phyloP scores from a whole-genome alignment of 1,140 invertebrate species.

The Battus philenor region DNA sequence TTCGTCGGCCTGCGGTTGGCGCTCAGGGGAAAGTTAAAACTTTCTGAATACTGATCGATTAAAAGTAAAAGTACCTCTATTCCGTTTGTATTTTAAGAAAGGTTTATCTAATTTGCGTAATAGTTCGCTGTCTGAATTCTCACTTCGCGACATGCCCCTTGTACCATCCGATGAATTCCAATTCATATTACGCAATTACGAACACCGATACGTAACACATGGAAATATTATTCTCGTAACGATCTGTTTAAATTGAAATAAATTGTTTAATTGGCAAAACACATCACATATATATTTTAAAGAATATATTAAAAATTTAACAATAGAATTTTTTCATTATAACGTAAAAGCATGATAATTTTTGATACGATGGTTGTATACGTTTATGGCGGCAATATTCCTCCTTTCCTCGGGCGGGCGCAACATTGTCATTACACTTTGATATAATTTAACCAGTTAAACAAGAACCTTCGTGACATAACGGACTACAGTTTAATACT shows the following conservation, averaged over 20 bases:
- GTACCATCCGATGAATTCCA: constrained; percentile 26
- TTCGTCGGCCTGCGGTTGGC: background rate
- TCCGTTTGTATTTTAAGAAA: constrained; percentile 34
- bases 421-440: constrained; percentile 49
- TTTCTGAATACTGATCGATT: constrained; percentile 67
- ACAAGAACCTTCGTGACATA: constrained; percentile 24
- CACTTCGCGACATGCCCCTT: constrained; percentile 17
- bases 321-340: no score
- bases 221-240: no score
- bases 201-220: no score
- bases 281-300: no score
- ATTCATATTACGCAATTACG: constrained; percentile 31
- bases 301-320: no score
- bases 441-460: constrained; percentile 41
- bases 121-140: constrained; percentile 33
- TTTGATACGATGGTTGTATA: no score
- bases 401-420: constrained; percentile 31
- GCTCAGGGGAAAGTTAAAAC: constrained; percentile 52
- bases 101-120: constrained; percentile 37
- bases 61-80: constrained; percentile 62
- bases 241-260: no score
- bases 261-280: no score
- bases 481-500: constrained; percentile 16
- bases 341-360: no score
- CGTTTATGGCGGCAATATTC: constrained; percentile 37